Conservation (phyloP, 2,113 vertebrate species). For the Bubo bubo region DNA sequence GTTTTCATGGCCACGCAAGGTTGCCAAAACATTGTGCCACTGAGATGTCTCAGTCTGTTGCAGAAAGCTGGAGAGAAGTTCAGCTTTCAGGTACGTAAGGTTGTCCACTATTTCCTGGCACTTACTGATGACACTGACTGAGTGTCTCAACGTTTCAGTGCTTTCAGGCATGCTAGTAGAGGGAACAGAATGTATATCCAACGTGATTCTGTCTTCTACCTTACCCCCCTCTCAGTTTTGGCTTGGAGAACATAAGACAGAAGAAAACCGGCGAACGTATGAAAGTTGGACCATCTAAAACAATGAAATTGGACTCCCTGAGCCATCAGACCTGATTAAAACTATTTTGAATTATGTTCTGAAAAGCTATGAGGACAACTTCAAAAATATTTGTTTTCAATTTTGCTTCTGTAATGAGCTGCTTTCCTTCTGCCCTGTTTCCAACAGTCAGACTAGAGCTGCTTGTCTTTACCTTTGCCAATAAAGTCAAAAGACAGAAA, state of each 20-base stretch:
- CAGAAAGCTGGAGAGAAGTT: neutral
- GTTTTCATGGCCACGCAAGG: neutral
- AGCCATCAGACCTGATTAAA: neutral
- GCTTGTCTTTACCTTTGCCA: neutral
- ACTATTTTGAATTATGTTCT: neutral
- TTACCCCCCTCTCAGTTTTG: neutral
- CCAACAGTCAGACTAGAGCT: neutral
- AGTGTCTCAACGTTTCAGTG: neutral
- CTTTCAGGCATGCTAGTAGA: neutral
- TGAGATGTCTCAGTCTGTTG: neutral
- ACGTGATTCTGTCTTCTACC: neutral
- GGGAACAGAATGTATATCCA: accelerated
- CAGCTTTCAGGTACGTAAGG: accelerated
- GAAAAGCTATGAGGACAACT: neutral
- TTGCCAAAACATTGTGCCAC: neutral
- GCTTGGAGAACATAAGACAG: neutral
- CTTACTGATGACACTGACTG: neutral
- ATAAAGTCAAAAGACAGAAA: neutral
- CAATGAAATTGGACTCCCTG: neutral
- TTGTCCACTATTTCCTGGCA: neutral
- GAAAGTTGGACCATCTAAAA: neutral
- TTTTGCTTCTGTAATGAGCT: neutral
- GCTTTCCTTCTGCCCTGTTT: neutral
- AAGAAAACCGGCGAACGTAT: neutral
- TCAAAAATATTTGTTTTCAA: neutral